Base-by-base conservation (phyloP, 2,113 vertebrate species). In the Agapornis roseicollis region DNA sequence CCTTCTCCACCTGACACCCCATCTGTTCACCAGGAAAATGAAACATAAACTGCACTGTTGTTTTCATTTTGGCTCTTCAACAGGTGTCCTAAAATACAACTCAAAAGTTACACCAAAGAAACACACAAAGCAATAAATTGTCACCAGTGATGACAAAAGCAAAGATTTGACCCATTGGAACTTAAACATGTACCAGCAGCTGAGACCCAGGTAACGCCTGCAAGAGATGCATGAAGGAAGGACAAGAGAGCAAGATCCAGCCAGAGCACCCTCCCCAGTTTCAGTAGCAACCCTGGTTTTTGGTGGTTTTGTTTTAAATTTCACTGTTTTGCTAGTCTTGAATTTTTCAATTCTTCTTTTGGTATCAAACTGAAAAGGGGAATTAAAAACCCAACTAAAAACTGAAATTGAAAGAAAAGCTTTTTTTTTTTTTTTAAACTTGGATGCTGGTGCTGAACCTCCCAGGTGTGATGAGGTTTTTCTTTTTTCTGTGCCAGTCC, bases 381-480 rank as follows among this genome's bases (percentile, higher is more conserved):
- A 91, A 69, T 4, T 6, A 22, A 47, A 42, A 80, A 88, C 91
- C 96, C 94, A 96, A 91, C 95, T 90, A 97, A 98, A 96, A 98
- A 96, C 93, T 96, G 88, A 98, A 97, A 94, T 96, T 88, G 60
- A 98, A 97, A 94, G 96, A 35, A 93, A 96, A 97, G 94, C 85
- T 74, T 96, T 93, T 96, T 96, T 33, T 33, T n/a, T 55, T 56
- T 56, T n/a, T 58, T 56, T 6, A 13, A 98, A n/a, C n/a, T 96
- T 98, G 97, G 97, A 98, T 97, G 97, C 96, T 98, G 97, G 98
- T 98, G 97, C 97, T 98, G 97, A 97, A 97, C 97, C 97, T 98
- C 93, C 96, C 96, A 97, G 69, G 96, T 97, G 97, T 98, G 95
- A n/a, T 87, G 95, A 96, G 94, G 97, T 71, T 94, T 82, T 93